These are phyloP conservation scores for Sciurus vulgaris DNA, from an alignment of 2,797 vertebrate species.

Conservation along the genomic window DNA sequence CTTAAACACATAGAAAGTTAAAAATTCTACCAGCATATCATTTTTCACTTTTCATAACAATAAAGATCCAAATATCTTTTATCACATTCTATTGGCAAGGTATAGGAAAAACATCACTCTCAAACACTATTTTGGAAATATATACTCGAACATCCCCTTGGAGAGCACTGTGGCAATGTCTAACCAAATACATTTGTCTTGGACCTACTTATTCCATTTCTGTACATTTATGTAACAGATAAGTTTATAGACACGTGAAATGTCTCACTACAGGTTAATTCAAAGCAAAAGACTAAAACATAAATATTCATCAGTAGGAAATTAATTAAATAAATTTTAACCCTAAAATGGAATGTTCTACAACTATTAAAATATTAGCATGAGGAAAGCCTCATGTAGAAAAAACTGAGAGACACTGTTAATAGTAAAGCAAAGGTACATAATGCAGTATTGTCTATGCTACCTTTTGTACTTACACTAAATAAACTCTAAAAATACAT, in stretches of 20 bases:
- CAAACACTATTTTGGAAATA: not conserved
- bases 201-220: not conserved
- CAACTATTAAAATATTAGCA: conserved; percentile 5
- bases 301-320: conserved; percentile 1
- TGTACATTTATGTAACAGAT: not conserved
- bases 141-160: not conserved
- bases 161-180: not conserved
- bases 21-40: not conserved
- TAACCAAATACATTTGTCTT: not conserved
- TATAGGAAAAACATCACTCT: conserved; percentile 1
- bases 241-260: not conserved
- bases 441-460: not conserved
- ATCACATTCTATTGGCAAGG: not conserved
- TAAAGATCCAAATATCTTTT: conserved; percentile 16
- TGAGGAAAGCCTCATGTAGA: not conserved
- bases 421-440: not conserved
- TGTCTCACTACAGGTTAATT: not conserved
- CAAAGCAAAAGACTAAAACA: conserved; percentile 35
- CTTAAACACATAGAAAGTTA: conserved; percentile 13
- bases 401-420: not conserved
- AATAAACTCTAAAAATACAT: conserved; percentile 14
- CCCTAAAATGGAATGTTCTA: not conserved
- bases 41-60: conserved; percentile 6
- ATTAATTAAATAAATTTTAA: conserved; percentile 19
- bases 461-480: not conserved